Conservation (phyloP, 1,140 invertebrate genomes). For the Nasonia longicornis region DNA sequence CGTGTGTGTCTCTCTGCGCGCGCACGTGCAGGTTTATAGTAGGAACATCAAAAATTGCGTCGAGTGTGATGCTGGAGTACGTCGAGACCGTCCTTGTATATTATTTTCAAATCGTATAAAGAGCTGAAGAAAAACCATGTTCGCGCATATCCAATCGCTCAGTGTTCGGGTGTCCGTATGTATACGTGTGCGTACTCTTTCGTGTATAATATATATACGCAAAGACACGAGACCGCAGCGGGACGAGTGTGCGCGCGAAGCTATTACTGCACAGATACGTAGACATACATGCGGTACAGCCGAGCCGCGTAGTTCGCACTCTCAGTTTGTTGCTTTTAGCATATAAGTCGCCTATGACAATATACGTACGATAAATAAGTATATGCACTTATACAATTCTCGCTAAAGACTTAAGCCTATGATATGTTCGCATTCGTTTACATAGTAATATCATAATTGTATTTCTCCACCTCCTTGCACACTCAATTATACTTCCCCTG, state of each 20-base stretch:
- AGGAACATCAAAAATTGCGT: slow-evolving; percentile 22
- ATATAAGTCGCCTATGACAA: slow-evolving; percentile 37
- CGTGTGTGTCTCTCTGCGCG: background rate
- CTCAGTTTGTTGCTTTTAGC: slow-evolving; percentile 30
- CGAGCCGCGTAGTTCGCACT: background rate
- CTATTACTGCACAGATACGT: background rate
- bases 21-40: background rate
- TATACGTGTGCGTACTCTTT: background rate
- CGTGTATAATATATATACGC: background rate
- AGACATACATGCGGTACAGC: background rate
- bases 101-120: background rate
- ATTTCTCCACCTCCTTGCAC: background rate
- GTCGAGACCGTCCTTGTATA: background rate
- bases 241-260: background rate
- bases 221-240: background rate
- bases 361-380: slow-evolving; percentile 49
- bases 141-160: background rate
- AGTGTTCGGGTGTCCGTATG: background rate
- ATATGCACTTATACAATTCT: slow-evolving; percentile 51
- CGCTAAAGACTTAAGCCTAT: slow-evolving; percentile 63
- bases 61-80: background rate
- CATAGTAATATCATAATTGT: slow-evolving; percentile 47
- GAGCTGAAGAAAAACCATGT: background rate
- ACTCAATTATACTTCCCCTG: background rate
- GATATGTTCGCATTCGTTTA: slow-evolving; percentile 67